A percentile compares a stretch with the other conserved stretches of the same genome.
These are phyloP conservation scores for Chironomus striatipennis DNA, from an alignment of 1,140 invertebrate genomes.

Conservation along the genomic window DNA sequence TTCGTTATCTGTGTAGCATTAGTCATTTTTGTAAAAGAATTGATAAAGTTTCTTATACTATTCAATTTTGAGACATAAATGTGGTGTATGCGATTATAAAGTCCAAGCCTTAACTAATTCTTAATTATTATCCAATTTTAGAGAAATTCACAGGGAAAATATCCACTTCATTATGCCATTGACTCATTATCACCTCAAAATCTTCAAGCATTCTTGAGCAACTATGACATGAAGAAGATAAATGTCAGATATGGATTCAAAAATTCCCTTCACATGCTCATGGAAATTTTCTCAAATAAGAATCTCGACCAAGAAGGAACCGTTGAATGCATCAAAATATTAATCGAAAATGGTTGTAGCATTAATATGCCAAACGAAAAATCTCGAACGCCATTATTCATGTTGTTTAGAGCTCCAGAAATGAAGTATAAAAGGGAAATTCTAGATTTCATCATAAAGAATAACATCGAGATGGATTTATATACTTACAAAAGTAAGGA, in stretches of 20 bases:
- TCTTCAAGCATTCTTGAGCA: conserved; percentile 45
- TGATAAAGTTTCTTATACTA: no score
- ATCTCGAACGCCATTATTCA: conserved; percentile 54
- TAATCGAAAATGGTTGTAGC: conserved; percentile 51
- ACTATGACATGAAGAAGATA: conserved; percentile 43
- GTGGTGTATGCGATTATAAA: no score
- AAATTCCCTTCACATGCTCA: conserved; percentile 52
- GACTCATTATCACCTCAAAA: conserved; percentile 48
- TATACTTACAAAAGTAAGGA: conserved; percentile 48
- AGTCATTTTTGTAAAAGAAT: no score
- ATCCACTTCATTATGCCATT: conserved; percentile 57
- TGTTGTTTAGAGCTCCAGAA: conserved; percentile 49
- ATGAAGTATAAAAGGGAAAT: conserved; percentile 39
- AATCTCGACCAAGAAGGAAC: conserved; percentile 37
- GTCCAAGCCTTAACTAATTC: not conserved
- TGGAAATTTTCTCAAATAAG: conserved; percentile 47
- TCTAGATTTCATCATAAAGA: conserved; percentile 42
- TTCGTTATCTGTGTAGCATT: not conserved
- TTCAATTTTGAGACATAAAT: no score
- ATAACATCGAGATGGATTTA: conserved; percentile 43
- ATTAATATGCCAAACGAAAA: conserved; percentile 53
- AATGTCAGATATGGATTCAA: conserved; percentile 45
- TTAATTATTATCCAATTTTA: conserved; percentile 25
- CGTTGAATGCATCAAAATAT: conserved; percentile 41
- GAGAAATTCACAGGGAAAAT: conserved; percentile 41